Percentiles rank a stretch among this genome's conserved stretches.
Evolutionary conservation across 2,888 invertebrate genomes (phyloP).

Genomic region (Amphipoea lucens): DNA sequence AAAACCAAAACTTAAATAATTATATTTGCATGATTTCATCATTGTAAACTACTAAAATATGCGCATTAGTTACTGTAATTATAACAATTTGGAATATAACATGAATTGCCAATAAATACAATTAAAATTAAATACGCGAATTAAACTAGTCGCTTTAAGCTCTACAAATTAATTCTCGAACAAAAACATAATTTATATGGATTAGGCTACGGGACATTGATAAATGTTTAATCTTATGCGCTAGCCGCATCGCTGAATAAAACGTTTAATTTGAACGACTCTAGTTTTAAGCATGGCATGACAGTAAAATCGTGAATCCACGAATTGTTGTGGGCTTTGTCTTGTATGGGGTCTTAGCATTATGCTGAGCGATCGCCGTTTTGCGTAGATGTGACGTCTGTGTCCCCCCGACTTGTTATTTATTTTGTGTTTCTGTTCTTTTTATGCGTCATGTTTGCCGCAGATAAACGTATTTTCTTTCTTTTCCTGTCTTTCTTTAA

Average conservation of each 20-base stretch:
- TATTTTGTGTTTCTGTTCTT: too few relatives aligned
- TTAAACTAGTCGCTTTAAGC: slow-evolving; percentile 4
- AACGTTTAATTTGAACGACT: not conserved
- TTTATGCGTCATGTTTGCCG: too few relatives aligned
- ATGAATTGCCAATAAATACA: slow-evolving; percentile 1
- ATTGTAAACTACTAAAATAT: slow-evolving; percentile 23
- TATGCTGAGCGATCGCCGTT: too few relatives aligned
- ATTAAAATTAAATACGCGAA: slow-evolving; percentile 7
- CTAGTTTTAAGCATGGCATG: not conserved
- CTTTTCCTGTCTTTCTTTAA: too few relatives aligned
- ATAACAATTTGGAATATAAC: slow-evolving; percentile 3
- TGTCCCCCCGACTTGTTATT: too few relatives aligned
- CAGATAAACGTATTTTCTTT: too few relatives aligned
- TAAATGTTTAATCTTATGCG: slow-evolving; percentile 26
- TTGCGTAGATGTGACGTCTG: too few relatives aligned
- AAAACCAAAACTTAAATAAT: slow-evolving; percentile 6
- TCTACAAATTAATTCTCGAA: slow-evolving; percentile 18
- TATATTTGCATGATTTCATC: slow-evolving; percentile 20
- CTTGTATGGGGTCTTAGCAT: too few relatives aligned
- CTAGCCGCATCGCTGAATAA: slow-evolving; percentile 3
- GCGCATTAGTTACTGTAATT: slow-evolving; percentile 28
- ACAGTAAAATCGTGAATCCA: not conserved
- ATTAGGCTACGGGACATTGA: slow-evolving; percentile 21
- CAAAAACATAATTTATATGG: slow-evolving; percentile 35
- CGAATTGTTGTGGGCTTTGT: not conserved